A percentile compares a stretch with the other conserved stretches of the same genome.
Conservation (phyloP, 1,140 invertebrate genomes). For the Papilio dardanus region DNA sequence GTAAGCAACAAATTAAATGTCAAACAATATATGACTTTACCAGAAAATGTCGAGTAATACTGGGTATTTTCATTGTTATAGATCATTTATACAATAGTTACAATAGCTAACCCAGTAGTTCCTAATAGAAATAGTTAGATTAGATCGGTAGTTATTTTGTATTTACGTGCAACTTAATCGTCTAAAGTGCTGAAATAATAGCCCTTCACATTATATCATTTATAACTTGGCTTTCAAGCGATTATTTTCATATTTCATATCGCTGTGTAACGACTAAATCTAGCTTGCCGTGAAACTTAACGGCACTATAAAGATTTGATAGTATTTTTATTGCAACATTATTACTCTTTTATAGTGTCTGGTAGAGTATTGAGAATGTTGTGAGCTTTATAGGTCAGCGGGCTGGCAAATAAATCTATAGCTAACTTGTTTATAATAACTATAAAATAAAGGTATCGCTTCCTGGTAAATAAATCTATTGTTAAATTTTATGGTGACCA, state of each 20-base stretch:
- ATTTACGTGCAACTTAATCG: background rate
- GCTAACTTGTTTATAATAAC: slow-evolving; percentile 10
- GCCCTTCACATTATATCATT: slow-evolving; percentile 23
- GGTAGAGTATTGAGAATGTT: slow-evolving; percentile 31
- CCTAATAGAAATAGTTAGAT: too few relatives aligned
- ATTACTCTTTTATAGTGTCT: slow-evolving; percentile 36
- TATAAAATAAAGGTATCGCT: slow-evolving; percentile 7
- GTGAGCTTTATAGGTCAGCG: slow-evolving; percentile 23
- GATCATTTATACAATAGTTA: too few relatives aligned
- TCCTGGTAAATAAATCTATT: background rate
- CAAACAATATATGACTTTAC: too few relatives aligned
- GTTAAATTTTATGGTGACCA: background rate
- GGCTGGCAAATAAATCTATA: slow-evolving; percentile 8
- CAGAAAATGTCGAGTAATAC: too few relatives aligned
- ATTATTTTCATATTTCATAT: slow-evolving; percentile 31
- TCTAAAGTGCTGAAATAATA: background rate
- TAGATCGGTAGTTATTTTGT: too few relatives aligned
- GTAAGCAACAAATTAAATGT: too few relatives aligned
- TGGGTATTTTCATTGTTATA: too few relatives aligned
- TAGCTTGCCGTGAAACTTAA: slow-evolving; percentile 29
- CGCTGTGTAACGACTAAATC: slow-evolving; percentile 15
- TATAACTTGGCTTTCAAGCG: slow-evolving; percentile 18
- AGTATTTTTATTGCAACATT: slow-evolving; percentile 36
- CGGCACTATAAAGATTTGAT: slow-evolving; percentile 31
- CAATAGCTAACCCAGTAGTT: too few relatives aligned